Evolutionary conservation across 2,113 vertebrate genomes (phyloP), one percentile per base, ranked within the genome.

Genomic region (Psettodes erumei): DNA sequence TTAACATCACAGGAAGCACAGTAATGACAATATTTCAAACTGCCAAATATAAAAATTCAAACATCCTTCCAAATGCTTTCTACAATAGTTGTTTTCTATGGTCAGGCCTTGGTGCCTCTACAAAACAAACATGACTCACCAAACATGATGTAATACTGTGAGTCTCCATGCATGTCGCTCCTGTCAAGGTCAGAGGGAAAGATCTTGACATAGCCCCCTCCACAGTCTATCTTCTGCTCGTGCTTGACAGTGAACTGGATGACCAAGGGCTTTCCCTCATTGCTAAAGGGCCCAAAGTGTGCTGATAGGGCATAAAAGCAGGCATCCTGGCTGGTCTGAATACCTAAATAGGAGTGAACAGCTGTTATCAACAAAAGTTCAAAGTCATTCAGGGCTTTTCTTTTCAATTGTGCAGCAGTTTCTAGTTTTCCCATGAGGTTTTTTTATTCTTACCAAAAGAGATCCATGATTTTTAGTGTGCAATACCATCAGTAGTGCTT

Each of bases 161-260:
- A 96, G 6, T 94, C 91, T 30, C 92, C 90, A 0, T 93, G 93
- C 88, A 95, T 90, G 40, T 85, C 88, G 55, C 88, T 90, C 83
- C 96, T 95, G 19, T 96, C 93, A 54, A 94, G 15, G 1, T 90
- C 78, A 6, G 93, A 79, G 0, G 95, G 92, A 56, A 96, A 96
- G 68, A 96, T 12, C 83, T 96, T 96, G 32, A 96, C 19, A 4
- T 96, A 96, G 21, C 95, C 96, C 0, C 95, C 96, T 0, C 96
- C 95, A 0, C 96, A 96, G 81, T 96, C 94, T 1, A 96, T 95
- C 83, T 95, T 95, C 90, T 96, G 96, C 73, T 96, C 95, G 0
- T 96, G 95, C 67, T 96, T 97, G 53, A 96, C 93, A 0, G 94
- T 95, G 61, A 95, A 96, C 86, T 96, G 96, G 59, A 96, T 11